These are phyloP conservation scores for Botia almorhae DNA, from an alignment of 2,797 vertebrate genomes.

Conservation along the genomic window DNA sequence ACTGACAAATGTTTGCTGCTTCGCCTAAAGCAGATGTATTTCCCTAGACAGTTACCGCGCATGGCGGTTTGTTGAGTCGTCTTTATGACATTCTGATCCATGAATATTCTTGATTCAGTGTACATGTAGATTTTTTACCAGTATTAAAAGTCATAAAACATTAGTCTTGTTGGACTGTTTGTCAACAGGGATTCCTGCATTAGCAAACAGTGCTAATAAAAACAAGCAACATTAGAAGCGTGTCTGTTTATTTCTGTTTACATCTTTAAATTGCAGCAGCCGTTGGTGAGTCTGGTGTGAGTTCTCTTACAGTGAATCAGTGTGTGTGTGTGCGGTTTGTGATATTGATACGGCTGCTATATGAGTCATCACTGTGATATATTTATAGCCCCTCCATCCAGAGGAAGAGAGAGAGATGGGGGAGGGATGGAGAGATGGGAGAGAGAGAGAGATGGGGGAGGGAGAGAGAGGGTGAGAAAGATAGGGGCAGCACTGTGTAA, in stretches of 20 bases:
- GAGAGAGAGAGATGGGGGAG: background rate
- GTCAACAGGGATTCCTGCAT: too few species aligned
- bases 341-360: constrained; percentile 75
- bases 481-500: constrained; percentile 6
- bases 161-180: too few species aligned
- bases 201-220: too few species aligned
- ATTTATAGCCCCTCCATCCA: constrained; percentile 76
- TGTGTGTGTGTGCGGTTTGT: constrained; percentile 35
- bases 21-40: background rate
- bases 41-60: background rate
- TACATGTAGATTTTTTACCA: background rate
- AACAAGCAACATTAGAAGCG: too few species aligned
- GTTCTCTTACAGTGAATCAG: too few species aligned
- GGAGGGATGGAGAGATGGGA: constrained; percentile 10
- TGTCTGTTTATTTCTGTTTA: background rate
- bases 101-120: background rate
- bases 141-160: too few species aligned
- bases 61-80: background rate
- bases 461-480: constrained; percentile 17
- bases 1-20: background rate
- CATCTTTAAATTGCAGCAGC: background rate
- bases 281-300: background rate
- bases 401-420: constrained; percentile 29
- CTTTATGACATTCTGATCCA: too few species aligned
- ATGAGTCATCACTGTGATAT: constrained; percentile 80